Percentiles rank a stretch among this genome's conserved stretches.
These are phyloP conservation scores for Danaus melanippus DNA, from an alignment of 1,140 invertebrate species.

Conservation along the genomic window DNA sequence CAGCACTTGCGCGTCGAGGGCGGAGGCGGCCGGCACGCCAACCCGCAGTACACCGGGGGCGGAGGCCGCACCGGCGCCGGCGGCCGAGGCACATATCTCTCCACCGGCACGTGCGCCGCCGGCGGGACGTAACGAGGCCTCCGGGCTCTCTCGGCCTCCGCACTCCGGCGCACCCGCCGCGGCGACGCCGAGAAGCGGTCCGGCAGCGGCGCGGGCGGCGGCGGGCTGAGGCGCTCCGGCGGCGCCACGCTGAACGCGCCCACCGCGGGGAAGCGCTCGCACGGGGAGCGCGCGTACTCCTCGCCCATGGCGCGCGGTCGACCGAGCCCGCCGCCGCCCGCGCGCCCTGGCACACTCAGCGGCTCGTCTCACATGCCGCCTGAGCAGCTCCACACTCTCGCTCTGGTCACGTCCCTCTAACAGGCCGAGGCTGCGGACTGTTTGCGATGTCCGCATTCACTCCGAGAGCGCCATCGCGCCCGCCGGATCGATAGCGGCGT, in stretches of 20 bases:
- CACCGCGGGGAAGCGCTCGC: conserved; percentile 70
- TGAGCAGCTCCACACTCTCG: conserved; percentile 47
- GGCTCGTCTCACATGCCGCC: conserved; percentile 56
- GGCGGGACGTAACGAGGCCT: conserved; percentile 75
- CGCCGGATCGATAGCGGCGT: conserved; percentile 64
- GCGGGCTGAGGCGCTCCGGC: conserved; percentile 66
- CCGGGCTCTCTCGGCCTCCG: conserved; percentile 67
- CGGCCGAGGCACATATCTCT: conserved; percentile 77
- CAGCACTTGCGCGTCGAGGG: conserved; percentile 70
- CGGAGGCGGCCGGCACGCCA: conserved; percentile 70
- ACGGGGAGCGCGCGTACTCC: conserved; percentile 72
- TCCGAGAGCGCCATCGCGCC: conserved; percentile 61
- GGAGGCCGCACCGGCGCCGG: conserved; percentile 71
- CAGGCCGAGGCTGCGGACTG: conserved; percentile 40
- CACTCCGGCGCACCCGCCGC: conserved; percentile 63
- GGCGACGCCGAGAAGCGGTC: conserved; percentile 72
- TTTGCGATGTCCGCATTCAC: conserved; percentile 65
- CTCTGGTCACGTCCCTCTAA: conserved; percentile 34
- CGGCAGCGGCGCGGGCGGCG: conserved; percentile 64
- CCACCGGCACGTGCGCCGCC: conserved; percentile 78
- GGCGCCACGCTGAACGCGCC: conserved; percentile 70
- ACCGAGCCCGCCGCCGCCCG: conserved; percentile 60
- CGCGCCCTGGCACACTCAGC: conserved; percentile 42
- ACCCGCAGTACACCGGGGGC: conserved; percentile 61
- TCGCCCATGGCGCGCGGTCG: conserved; percentile 61